phyloP scores from a whole-genome alignment of 2,888 invertebrate genomes.

The Dolomedes plantarius region DNA sequence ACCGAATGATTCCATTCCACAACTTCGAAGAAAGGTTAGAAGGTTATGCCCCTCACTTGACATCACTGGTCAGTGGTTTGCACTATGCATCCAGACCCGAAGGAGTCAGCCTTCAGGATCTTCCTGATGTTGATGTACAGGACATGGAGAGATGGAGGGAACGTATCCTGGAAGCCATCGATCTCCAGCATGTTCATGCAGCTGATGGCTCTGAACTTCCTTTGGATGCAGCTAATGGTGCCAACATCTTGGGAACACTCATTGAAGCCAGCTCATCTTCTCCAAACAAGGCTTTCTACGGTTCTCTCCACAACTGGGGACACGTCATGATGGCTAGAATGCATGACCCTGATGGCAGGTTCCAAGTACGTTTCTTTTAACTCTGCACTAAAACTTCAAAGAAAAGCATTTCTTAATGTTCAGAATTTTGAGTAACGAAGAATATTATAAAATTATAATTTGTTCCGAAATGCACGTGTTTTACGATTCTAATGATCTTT shows the following conservation, averaged over 20 bases:
- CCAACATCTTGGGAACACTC: constrained; percentile 87
- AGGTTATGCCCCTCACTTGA: constrained; percentile 73
- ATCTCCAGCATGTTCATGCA: constrained; percentile 80
- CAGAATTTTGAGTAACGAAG: no score
- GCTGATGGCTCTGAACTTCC: constrained; percentile 79
- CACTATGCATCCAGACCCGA: constrained; percentile 72
- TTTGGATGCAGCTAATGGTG: constrained; percentile 84
- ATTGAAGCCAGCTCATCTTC: constrained; percentile 81
- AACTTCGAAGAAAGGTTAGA: constrained; percentile 76
- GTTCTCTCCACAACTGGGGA: constrained; percentile 89
- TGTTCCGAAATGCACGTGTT: no score
- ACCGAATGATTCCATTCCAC: constrained; percentile 81
- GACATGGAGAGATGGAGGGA: constrained; percentile 85
- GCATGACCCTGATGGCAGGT: constrained; percentile 88
- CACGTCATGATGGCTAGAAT: constrained; percentile 86
- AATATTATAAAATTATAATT: no score
- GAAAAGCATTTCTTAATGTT: no score
- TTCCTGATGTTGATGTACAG: constrained; percentile 52
- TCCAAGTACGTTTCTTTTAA: constrained; percentile 80
- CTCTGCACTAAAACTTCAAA: no score
- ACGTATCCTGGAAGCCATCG: constrained; percentile 81
- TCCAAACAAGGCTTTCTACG: constrained; percentile 77
- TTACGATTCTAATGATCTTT: no score
- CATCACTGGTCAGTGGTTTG: constrained; percentile 71
- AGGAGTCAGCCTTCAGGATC: constrained; percentile 57